These are phyloP conservation scores for Scatophagus argus DNA, from an alignment of 2,113 vertebrate genomes.

Conservation along the genomic window DNA sequence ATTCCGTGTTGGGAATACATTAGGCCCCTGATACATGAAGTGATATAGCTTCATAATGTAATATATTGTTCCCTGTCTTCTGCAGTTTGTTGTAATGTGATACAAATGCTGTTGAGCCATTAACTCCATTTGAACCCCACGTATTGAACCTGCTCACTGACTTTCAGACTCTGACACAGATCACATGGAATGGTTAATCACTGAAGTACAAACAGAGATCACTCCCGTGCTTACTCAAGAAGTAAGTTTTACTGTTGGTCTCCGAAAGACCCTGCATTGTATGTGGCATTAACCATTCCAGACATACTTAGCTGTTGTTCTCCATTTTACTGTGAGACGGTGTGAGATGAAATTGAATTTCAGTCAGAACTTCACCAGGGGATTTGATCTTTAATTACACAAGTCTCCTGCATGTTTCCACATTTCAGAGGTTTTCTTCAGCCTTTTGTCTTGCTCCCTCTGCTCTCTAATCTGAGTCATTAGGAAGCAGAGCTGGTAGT, in stretches of 20 bases:
- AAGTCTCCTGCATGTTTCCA: not conserved
- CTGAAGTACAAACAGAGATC: conserved; percentile 38
- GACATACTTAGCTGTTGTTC: not conserved
- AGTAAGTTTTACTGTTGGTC: not conserved
- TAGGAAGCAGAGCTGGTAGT: conserved; percentile 16
- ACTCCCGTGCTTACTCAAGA: conserved; percentile 14
- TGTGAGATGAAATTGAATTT: not conserved
- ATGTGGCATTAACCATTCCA: not conserved
- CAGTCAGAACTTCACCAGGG: not conserved
- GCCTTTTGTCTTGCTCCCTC: not conserved
- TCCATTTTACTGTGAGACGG: not conserved
- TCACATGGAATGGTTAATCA: conserved; percentile 45
- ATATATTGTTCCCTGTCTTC: conserved; percentile 18
- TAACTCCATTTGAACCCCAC: conserved; percentile 45
- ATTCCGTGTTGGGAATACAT: conserved; percentile 6
- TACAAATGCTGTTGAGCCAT: conserved; percentile 28
- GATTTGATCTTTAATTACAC: conserved; percentile 29
- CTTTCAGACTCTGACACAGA: conserved; percentile 51
- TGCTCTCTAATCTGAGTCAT: conserved; percentile 27
- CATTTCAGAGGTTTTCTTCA: no score
- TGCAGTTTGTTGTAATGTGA: conserved; percentile 49
- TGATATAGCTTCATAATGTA: conserved; percentile 1
- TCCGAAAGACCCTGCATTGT: not conserved
- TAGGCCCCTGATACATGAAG: not conserved
- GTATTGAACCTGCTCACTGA: conserved; percentile 44